Percentiles rank a stretch among this genome's conserved stretches.
These are phyloP conservation scores for Tetropium fuscum DNA, from an alignment of 2,888 invertebrate species.

Conservation along the genomic window DNA sequence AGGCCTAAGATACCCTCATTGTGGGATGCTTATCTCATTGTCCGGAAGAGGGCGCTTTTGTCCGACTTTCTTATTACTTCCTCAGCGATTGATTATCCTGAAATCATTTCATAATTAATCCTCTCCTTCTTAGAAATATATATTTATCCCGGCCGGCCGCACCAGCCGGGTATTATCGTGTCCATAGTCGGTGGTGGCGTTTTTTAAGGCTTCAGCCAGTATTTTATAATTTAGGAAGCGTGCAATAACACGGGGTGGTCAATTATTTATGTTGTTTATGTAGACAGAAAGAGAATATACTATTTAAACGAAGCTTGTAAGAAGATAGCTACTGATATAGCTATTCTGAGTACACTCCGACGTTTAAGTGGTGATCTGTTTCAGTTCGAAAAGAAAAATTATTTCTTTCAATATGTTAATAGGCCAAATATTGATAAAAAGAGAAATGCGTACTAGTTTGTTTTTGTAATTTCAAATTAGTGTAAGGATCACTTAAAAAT, in stretches of 20 bases:
- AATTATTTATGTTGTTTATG: constrained; percentile 17
- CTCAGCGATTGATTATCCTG: constrained; percentile 57
- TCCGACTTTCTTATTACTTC: constrained; percentile 54
- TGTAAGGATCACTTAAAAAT: too few species aligned
- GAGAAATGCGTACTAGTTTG: too few species aligned
- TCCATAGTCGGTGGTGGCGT: constrained; percentile 7
- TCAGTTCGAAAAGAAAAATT: too few species aligned
- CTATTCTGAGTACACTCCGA: too few species aligned
- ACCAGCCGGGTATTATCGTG: constrained; percentile 22
- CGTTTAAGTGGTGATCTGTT: too few species aligned
- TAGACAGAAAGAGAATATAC: constrained; percentile 13
- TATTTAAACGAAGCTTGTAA: constrained; percentile 6
- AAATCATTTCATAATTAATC: constrained; percentile 62
- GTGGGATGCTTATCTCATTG: constrained; percentile 48
- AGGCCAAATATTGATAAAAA: too few species aligned
- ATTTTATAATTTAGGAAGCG: constrained; percentile 19
- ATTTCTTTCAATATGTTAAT: too few species aligned
- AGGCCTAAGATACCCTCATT: constrained; percentile 57
- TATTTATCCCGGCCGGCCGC: constrained; percentile 15
- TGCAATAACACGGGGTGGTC: neutral
- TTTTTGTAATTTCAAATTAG: too few species aligned
- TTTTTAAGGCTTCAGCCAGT: constrained; percentile 3
- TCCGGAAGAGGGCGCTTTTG: constrained; percentile 44
- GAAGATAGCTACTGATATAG: too few species aligned
- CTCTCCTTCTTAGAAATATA: constrained; percentile 43